Evolutionary conservation across 2,797 vertebrate genomes (phyloP).

Genomic region (Coracias cyanogaster): DNA sequence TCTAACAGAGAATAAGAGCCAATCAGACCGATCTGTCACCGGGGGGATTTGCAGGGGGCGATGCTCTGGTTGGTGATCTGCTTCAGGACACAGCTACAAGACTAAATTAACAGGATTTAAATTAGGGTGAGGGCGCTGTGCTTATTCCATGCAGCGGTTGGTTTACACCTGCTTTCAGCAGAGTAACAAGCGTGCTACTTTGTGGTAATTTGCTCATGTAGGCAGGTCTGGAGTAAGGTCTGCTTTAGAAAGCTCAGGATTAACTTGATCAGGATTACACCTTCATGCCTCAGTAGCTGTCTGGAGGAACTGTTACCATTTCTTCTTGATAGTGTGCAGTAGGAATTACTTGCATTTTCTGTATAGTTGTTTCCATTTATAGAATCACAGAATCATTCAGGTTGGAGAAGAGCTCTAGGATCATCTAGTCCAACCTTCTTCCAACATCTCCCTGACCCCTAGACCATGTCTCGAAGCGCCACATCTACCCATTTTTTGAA

Average conservation of each 20-base stretch:
- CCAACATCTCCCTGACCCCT: too few species aligned
- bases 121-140: background rate
- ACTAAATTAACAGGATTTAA: background rate
- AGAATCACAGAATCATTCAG: too few species aligned
- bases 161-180: background rate
- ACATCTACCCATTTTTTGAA: too few species aligned
- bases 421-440: too few species aligned
- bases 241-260: background rate
- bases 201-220: background rate
- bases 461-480: too few species aligned
- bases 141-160: background rate
- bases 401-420: too few species aligned
- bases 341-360: background rate
- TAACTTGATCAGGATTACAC: background rate
- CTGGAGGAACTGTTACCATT: background rate
- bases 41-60: background rate
- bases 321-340: background rate
- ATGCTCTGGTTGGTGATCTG: background rate
- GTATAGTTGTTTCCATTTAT: background rate
- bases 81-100: background rate
- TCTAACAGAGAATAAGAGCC: background rate
- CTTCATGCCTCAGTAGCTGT: background rate
- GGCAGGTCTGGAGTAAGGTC: background rate
- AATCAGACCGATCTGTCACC: background rate
- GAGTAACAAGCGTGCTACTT: background rate